Conservation (phyloP, 92 coral and sea anemone genomes). For the Zoanthus sociatus region DNA sequence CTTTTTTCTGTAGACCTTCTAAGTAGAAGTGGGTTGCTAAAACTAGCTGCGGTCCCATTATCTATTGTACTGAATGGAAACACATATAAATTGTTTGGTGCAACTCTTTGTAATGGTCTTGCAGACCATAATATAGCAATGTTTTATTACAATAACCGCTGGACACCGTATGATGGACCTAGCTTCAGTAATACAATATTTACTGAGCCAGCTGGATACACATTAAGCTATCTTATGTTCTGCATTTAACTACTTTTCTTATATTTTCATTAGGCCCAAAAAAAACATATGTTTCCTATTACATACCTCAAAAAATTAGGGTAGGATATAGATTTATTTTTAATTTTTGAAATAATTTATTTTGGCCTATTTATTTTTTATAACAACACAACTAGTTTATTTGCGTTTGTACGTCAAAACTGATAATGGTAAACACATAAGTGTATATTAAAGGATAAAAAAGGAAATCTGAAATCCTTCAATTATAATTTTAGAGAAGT, state of each 20-base stretch:
- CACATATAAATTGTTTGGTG: constrained; percentile 4
- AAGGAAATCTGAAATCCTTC: too few species aligned
- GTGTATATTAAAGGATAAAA: too few species aligned
- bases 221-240: constrained; percentile 64
- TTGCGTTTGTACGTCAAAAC: too few species aligned
- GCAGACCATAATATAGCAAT: constrained; percentile 60
- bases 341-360: too few species aligned
- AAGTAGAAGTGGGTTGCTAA: constrained; percentile 68
- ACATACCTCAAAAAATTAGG: not conserved
- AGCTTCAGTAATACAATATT: constrained; percentile 44
- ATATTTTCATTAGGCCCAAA: constrained; percentile 21
- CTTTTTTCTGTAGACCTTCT: constrained; percentile 72
- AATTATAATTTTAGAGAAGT: too few species aligned
- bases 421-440: too few species aligned
- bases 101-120: constrained; percentile 70
- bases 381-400: too few species aligned
- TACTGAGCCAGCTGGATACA: constrained; percentile 55
- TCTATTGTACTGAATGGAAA: not conserved
- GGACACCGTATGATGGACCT: constrained; percentile 65
- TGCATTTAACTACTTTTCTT: constrained; percentile 33
- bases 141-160: constrained; percentile 38
- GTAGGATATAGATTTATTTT: too few species aligned
- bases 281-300: constrained; percentile 3
- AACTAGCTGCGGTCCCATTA: not conserved
- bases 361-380: too few species aligned